These are phyloP conservation scores for Diaprepes abbreviatus DNA, from an alignment of 2,888 invertebrate species.

Conservation along the genomic window DNA sequence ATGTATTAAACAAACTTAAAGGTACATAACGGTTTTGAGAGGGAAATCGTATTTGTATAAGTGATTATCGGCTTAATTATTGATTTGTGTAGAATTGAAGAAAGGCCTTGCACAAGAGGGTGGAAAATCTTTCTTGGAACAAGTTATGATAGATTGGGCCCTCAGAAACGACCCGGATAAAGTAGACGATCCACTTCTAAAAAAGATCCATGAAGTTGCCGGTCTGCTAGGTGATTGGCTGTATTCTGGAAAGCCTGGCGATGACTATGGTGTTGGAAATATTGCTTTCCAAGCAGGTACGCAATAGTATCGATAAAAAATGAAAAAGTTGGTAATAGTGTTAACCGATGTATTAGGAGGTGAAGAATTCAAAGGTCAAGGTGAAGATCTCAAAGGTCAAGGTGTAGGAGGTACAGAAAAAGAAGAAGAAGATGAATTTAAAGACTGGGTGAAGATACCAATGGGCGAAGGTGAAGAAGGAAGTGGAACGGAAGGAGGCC, in stretches of 20 bases:
- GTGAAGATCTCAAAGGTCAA: no score
- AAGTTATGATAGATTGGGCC: constrained; percentile 59
- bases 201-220: constrained; percentile 58
- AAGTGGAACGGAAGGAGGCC: constrained; percentile 12
- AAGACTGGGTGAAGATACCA: no score
- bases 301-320: no score
- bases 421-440: no score
- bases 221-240: constrained; percentile 54
- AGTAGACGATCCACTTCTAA: constrained; percentile 55
- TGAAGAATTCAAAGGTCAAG: no score
- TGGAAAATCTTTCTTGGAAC: constrained; percentile 53
- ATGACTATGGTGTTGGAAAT: background rate
- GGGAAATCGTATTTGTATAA: no score
- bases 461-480: constrained; percentile 18
- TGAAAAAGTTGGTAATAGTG: no score
- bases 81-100: constrained; percentile 33
- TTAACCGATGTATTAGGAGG: no score
- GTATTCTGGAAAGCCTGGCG: constrained; percentile 23
- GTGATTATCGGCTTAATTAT: no score
- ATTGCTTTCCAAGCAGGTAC: no score
- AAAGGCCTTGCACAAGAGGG: constrained; percentile 11
- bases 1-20: constrained; percentile 56
- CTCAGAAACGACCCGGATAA: constrained; percentile 56
- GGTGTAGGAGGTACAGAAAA: no score
- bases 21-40: no score